These are phyloP conservation scores for Aromia moschata DNA, from an alignment of 2,888 invertebrate genomes.

Conservation along the genomic window DNA sequence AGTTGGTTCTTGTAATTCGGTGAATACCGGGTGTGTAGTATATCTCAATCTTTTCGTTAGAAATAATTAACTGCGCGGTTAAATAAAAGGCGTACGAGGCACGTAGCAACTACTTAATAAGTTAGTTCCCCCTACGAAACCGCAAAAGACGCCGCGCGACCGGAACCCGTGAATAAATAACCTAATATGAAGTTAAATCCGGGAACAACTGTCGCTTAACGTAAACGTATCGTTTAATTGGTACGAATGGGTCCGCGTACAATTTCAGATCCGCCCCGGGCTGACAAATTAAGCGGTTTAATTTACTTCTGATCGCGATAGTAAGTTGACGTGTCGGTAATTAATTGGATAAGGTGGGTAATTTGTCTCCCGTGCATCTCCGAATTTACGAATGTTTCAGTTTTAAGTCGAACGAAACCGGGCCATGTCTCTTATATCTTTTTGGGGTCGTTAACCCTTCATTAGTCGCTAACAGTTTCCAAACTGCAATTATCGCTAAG, in stretches of 20 bases:
- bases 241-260: conserved; percentile 44
- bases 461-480: too few species aligned
- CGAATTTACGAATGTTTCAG: conserved; percentile 17
- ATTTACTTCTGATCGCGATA: conserved; percentile 58
- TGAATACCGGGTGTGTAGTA: too few species aligned
- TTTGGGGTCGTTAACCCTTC: too few species aligned
- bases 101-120: neutral
- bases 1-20: too few species aligned
- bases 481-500: too few species aligned
- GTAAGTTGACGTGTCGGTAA: conserved; percentile 51
- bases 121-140: neutral
- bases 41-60: too few species aligned
- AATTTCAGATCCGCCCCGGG: conserved; percentile 50
- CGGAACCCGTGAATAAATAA: conserved; percentile 34
- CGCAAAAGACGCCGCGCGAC: neutral
- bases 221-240: conserved; percentile 50
- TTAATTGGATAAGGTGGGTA: conserved; percentile 47
- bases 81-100: too few species aligned
- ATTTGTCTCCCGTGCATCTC: conserved; percentile 44
- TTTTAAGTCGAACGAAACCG: too few species aligned
- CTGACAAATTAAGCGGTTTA: conserved; percentile 57
- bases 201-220: conserved; percentile 40
- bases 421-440: too few species aligned
- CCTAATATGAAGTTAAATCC: conserved; percentile 34
- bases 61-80: neutral